Conservation (phyloP, 2,113 vertebrate species). For the Mellivora capensis region DNA sequence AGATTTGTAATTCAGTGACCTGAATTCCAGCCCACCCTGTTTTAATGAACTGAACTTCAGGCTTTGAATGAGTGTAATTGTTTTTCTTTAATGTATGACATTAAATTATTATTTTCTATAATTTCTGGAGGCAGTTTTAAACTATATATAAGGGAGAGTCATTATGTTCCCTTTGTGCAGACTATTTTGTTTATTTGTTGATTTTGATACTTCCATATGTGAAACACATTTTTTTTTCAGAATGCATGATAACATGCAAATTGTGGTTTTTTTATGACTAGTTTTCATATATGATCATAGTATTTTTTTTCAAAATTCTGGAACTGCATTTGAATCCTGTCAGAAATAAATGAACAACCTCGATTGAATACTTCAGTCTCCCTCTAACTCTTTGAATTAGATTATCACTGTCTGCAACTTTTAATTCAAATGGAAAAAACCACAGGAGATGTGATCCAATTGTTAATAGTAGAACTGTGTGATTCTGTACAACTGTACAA, state of each 20-base stretch:
- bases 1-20: not conserved
- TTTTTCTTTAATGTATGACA: not conserved
- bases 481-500: conserved; percentile 46
- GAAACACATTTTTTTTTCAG: not conserved
- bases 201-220: not conserved
- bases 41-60: not conserved
- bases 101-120: not conserved
- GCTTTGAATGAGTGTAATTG: not conserved
- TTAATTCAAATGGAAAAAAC: conserved; percentile 56
- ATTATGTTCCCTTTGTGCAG: not conserved
- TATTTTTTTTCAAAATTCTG: conserved; percentile 50
- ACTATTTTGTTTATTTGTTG: not conserved
- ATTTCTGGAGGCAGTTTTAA: too few relatives aligned
- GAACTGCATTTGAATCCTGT: conserved; percentile 44
- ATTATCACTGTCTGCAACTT: conserved; percentile 49
- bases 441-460: not conserved
- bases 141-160: not conserved
- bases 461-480: conserved; percentile 44
- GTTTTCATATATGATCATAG: conserved; percentile 51
- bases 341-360: conserved; percentile 44
- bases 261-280: not conserved
- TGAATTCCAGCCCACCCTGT: not conserved
- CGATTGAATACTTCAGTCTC: not conserved
- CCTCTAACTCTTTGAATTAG: conserved; percentile 43
- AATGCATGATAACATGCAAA: not conserved